Base-by-base conservation (phyloP, 2,888 invertebrate species). In the Sicus ferrugineus region DNA sequence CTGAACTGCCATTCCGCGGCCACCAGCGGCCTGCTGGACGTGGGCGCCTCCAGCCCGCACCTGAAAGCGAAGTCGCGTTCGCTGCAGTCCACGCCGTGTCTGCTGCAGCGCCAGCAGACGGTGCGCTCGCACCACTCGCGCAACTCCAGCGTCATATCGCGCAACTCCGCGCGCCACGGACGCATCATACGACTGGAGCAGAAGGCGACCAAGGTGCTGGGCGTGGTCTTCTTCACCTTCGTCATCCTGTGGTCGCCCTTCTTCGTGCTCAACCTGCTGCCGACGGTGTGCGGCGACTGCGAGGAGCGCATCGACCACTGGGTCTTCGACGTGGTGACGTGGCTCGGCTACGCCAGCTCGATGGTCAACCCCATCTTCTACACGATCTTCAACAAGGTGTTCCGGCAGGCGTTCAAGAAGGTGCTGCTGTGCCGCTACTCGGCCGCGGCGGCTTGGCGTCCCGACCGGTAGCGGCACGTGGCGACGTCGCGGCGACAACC, bases 351-450 rank as follows among this genome's bases (percentile, higher is more conserved):
- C 83, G 93, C 95, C 67, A 95, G 95, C 81, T 95, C 95, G 16
- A 95, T 95, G 91, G 94, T 97, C 38, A 97, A 97, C 86, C 97
- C 97, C 1, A 93, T 97, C 79, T 96, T 97, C 86, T 97, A 97
- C 84, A 97, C 97, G 28, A 95, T 96, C 79, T 97, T 97, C 86
- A 97, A 97, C 86, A 95, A 95, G 82, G 93, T 95, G 70, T 97
- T 97, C 86, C 89, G 96, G 52, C 93, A 95, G 81, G 94, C 96
- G 0, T 96, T 96, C 84, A 93, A 94, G 81, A 93, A 93, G 84
- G 93, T 96, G 11, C 85, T 96, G 69, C 85, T 91, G 69, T 96
- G 95, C 85, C 89, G 90, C 75, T 94, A 93, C 82, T 88, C 88
- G 73, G 89, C 88, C 73, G 89, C 89, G 75, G 82, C 87, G 21